Evolutionary conservation across 2,113 vertebrate genomes (phyloP).

Genomic region (Caranx melampygus): DNA sequence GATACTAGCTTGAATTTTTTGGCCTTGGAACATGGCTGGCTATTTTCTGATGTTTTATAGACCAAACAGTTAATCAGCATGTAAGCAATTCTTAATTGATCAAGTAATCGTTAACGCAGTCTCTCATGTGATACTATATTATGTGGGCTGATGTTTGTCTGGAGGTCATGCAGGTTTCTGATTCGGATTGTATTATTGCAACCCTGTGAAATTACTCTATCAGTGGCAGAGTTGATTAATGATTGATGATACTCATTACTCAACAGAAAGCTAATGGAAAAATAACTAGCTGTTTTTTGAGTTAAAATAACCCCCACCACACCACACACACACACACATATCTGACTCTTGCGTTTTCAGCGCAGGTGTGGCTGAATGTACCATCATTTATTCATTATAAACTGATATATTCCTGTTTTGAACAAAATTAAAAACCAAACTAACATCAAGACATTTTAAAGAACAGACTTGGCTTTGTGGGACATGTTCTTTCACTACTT

Average conservation of each 20-base stretch:
- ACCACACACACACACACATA: too few species aligned
- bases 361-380: background rate
- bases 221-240: too few species aligned
- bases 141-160: background rate
- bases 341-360: background rate
- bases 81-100: background rate
- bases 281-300: background rate
- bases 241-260: background rate
- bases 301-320: background rate
- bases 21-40: background rate
- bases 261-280: background rate
- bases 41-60: background rate
- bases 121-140: background rate
- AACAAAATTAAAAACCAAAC: background rate
- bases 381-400: too few species aligned
- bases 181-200: too few species aligned
- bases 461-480: background rate
- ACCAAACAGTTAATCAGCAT: background rate
- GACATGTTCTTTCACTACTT: background rate
- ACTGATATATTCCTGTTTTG: background rate
- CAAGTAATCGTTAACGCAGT: background rate
- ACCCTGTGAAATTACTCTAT: too few species aligned
- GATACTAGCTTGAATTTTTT: background rate
- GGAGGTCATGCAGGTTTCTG: background rate
- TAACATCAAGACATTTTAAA: background rate